Evolutionary conservation across 2,797 vertebrate genomes (phyloP).

Genomic region (Carapus acus): DNA sequence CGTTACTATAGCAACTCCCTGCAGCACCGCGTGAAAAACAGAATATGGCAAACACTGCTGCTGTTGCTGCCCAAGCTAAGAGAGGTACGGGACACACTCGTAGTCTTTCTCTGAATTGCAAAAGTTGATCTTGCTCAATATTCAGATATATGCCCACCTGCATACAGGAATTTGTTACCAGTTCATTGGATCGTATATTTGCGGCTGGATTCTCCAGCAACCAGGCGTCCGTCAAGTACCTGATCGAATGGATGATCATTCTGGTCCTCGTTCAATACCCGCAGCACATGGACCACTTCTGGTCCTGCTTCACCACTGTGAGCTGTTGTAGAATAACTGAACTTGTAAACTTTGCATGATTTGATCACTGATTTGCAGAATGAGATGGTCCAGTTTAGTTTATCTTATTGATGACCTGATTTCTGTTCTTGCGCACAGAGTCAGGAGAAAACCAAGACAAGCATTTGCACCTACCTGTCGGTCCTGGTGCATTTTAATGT

Average conservation of each 20-base stretch:
- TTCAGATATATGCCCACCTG: conserved; percentile 1
- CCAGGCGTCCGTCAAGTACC: conserved; percentile 92
- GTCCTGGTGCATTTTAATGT: conserved; percentile 85
- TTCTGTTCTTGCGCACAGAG: conserved; percentile 55
- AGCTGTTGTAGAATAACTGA: too few species aligned
- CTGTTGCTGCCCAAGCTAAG: conserved; percentile 83
- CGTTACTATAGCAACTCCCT: conserved; percentile 89
- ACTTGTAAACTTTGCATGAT: too few species aligned
- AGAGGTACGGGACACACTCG: conserved; percentile 69
- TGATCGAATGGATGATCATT: conserved; percentile 89
- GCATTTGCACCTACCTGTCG: conserved; percentile 89
- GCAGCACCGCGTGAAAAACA: conserved; percentile 88
- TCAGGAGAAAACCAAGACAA: conserved; percentile 87
- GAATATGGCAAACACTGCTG: conserved; percentile 87
- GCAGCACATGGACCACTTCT: conserved; percentile 78
- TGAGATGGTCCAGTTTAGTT: background rate
- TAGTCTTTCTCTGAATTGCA: background rate
- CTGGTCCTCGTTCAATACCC: conserved; percentile 80
- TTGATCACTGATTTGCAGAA: too few species aligned
- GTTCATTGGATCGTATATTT: conserved; percentile 73
- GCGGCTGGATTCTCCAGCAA: conserved; percentile 85
- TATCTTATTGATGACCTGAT: background rate
- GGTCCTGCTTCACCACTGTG: conserved; percentile 81
- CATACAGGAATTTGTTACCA: conserved; percentile 77
- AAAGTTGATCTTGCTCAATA: too few species aligned